A percentile compares a stretch with the other conserved stretches of the same genome.
phyloP scores from a whole-genome alignment of 2,113 vertebrate species.

The Castor canadensis region DNA sequence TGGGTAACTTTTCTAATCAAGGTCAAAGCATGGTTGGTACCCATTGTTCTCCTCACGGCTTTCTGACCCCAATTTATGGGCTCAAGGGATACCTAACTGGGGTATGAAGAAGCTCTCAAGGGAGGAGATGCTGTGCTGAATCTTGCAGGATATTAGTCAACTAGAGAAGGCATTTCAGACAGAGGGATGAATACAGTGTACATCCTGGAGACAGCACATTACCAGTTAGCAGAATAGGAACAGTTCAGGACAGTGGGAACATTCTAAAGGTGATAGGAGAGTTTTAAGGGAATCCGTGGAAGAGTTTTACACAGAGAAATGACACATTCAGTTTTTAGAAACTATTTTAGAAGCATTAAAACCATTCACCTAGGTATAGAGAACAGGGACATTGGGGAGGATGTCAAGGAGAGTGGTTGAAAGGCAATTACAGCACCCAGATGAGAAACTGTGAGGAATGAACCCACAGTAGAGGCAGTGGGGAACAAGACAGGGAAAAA shows the following conservation, averaged over 20 bases:
- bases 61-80: constrained; percentile 18
- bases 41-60: not conserved
- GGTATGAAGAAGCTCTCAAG: not conserved
- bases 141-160: constrained; percentile 3
- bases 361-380: not conserved
- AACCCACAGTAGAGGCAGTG: not conserved
- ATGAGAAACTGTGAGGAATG: not conserved
- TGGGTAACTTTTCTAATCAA: constrained; percentile 37
- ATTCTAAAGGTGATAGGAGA: not conserved
- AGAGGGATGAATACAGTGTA: not conserved
- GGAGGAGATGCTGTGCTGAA: not conserved
- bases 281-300: not conserved
- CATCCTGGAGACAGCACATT: not conserved
- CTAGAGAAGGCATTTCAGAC: constrained; percentile 4
- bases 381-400: not conserved
- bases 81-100: not conserved
- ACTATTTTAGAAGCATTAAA: constrained; percentile 34
- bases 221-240: not conserved
- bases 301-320: constrained; percentile 18
- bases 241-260: not conserved
- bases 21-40: not conserved
- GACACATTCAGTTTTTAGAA: not conserved
- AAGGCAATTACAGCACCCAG: not conserved
- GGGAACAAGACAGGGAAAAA: not conserved
- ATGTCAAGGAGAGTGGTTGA: not conserved